Conservation (phyloP, 2,113 vertebrate genomes). For the Dendrocopos noguchii region DNA sequence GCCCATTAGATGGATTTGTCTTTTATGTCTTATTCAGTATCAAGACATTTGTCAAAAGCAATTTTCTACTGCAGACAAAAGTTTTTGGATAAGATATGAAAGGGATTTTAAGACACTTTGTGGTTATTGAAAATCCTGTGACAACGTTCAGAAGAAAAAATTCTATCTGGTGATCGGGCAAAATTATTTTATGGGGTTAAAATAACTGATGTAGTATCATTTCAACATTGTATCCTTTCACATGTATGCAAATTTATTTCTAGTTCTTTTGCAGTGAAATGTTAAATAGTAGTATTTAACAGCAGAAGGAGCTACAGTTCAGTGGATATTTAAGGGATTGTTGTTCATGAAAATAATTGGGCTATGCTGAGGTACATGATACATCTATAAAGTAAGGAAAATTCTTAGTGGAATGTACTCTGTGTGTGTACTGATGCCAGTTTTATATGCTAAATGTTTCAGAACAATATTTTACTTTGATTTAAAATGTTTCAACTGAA, state of each 20-base stretch:
- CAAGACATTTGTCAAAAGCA: background rate
- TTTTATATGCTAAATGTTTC: background rate
- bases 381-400: background rate
- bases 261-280: background rate
- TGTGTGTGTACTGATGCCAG: background rate
- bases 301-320: background rate
- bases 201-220: background rate
- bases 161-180: background rate
- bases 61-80: background rate
- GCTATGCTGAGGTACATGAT: background rate
- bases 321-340: background rate
- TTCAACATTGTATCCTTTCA: background rate
- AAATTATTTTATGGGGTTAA: background rate
- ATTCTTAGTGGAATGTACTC: background rate
- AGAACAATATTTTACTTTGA: background rate
- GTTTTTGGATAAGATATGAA: background rate
- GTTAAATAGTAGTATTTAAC: background rate
- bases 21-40: background rate
- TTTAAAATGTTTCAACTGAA: background rate
- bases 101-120: background rate
- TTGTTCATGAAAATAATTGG: background rate
- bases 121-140: background rate
- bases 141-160: background rate
- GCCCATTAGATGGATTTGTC: background rate
- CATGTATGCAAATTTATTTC: background rate